Evolutionary conservation across 1,140 invertebrate species (phyloP).

Genomic region (Solen grandis): DNA sequence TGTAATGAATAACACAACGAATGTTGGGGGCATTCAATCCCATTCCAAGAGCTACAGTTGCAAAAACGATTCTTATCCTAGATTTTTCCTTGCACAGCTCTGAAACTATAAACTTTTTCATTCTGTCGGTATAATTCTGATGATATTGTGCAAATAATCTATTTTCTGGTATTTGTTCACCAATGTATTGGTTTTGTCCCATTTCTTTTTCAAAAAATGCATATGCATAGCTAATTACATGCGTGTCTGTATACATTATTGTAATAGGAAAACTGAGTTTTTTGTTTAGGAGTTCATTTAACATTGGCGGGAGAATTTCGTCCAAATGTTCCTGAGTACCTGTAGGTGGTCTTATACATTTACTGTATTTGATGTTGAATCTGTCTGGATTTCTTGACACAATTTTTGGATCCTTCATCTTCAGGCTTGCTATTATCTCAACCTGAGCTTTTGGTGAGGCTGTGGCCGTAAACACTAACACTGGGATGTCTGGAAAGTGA

Average conservation of each 20-base stretch:
- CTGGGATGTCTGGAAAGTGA: conserved; percentile 16
- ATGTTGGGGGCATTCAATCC: conserved; percentile 40
- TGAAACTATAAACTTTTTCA: conserved; percentile 50
- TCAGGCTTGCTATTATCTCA: conserved; percentile 1
- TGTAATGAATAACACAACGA: conserved; percentile 30
- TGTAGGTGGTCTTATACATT: conserved; percentile 1
- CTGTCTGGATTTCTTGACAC: conserved; percentile 46
- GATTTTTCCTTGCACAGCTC: conserved; percentile 47
- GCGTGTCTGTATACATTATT: conserved; percentile 36
- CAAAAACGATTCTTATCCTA: conserved; percentile 49
- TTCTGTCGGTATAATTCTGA: conserved; percentile 45
- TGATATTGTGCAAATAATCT: conserved; percentile 55
- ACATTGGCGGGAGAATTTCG: conserved; percentile 14
- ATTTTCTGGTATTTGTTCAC: conserved; percentile 43
- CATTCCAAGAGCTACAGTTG: conserved; percentile 57
- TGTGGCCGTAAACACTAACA: conserved; percentile 24
- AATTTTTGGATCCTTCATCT: conserved; percentile 18
- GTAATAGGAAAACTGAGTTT: conserved; percentile 34
- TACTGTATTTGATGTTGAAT: conserved; percentile 36
- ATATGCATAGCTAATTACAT: conserved; percentile 45
- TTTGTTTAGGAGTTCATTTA: not conserved
- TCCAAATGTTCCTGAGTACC: conserved; percentile 36
- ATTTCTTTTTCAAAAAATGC: conserved; percentile 22
- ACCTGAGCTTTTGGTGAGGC: conserved; percentile 11
- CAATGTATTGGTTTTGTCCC: conserved; percentile 6